These are phyloP conservation scores for Xiphophorus hellerii DNA, from an alignment of 2,113 vertebrate species.

Conservation along the genomic window DNA sequence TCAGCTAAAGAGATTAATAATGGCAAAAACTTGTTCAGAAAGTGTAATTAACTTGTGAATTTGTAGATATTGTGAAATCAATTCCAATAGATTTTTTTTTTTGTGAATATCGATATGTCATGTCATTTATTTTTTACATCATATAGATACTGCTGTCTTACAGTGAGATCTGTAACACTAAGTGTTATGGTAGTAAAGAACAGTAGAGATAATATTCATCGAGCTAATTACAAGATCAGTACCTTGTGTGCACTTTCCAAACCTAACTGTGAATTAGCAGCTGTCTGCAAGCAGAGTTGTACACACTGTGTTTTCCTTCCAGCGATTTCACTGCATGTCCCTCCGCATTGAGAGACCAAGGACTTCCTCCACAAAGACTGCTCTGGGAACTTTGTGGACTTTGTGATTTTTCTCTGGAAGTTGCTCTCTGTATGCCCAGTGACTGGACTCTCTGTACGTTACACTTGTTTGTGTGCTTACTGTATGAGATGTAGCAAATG, in stretches of 20 bases:
- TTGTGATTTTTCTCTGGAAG: slow-evolving; percentile 55
- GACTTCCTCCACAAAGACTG: slow-evolving; percentile 61
- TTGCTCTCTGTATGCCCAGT: slow-evolving; percentile 67
- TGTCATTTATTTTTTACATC: slow-evolving; percentile 71
- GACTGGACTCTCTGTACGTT: slow-evolving; percentile 72
- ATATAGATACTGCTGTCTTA: slow-evolving; percentile 66
- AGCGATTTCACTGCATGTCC: slow-evolving; percentile 76
- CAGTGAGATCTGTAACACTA: slow-evolving; percentile 66
- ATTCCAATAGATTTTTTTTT: slow-evolving; percentile 48
- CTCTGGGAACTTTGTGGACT: slow-evolving; percentile 54
- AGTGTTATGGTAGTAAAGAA: slow-evolving; percentile 62
- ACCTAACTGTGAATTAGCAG: slow-evolving; percentile 77
- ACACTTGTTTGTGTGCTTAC: slow-evolving; percentile 69
- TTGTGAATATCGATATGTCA: slow-evolving; percentile 74
- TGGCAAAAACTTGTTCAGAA: slow-evolving; percentile 64
- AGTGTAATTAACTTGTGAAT: slow-evolving; percentile 74
- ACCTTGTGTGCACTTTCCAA: slow-evolving; percentile 74
- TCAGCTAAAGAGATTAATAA: slow-evolving; percentile 53
- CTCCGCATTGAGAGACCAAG: slow-evolving; percentile 62
- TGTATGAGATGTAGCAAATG: slow-evolving; percentile 75
- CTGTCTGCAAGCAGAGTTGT: slow-evolving; percentile 68
- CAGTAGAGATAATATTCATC: slow-evolving; percentile 58
- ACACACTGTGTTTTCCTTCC: slow-evolving; percentile 71
- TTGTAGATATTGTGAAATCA: slow-evolving; percentile 79
- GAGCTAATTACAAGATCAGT: slow-evolving; percentile 61